phyloP scores from a whole-genome alignment of 2,113 vertebrate species.

The Centrocercus urophasianus region DNA sequence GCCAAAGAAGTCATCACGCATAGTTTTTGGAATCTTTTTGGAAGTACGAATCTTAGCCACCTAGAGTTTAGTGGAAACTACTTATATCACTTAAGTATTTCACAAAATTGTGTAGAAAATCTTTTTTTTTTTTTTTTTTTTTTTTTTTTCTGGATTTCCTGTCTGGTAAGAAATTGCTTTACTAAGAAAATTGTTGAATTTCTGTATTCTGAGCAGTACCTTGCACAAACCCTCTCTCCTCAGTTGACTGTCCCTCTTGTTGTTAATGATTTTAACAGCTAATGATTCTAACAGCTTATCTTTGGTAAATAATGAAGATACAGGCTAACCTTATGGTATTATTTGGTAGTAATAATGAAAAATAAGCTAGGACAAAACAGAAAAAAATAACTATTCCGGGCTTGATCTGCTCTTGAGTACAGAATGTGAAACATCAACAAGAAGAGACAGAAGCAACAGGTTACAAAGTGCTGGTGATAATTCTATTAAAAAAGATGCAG shows the following conservation, averaged over 20 bases:
- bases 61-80: not conserved
- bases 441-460: not conserved
- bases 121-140: not conserved
- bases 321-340: not conserved
- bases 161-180: not conserved
- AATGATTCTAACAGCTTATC: not conserved
- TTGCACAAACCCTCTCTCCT: not conserved
- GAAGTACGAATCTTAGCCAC: not conserved
- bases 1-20: not conserved
- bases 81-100: not conserved
- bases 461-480: not conserved
- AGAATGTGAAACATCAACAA: not conserved
- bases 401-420: not conserved
- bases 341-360: not conserved
- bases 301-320: not conserved
- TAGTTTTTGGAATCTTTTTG: not conserved
- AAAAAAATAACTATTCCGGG: not conserved
- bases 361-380: not conserved
- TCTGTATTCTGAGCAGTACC: not conserved
- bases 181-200: not conserved
- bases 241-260: not conserved
- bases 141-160: not conserved
- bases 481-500: not conserved
- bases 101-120: not conserved
- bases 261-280: not conserved